Evolutionary conservation across 2,888 invertebrate species (phyloP), one percentile per base, ranked within the genome.

Genomic region (Papilio demoleus): DNA sequence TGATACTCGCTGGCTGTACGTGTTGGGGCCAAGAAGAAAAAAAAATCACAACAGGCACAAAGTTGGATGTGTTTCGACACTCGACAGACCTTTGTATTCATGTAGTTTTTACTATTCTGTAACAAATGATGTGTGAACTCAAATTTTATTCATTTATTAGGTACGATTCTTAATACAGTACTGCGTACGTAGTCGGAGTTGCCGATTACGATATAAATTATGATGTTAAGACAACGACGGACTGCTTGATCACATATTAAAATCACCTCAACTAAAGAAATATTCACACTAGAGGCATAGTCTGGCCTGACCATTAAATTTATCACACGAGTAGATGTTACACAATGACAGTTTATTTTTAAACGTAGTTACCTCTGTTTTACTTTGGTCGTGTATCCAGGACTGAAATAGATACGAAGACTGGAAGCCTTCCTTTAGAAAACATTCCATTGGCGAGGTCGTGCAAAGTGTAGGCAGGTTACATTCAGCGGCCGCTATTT

Each of bases 401-500:
- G 1, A 9, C 2, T 31, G 27, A 61, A 60, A 61, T 24, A 65
- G 42, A 56, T 27, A 65, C 60, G 59, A 53, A 61, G 61, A 53
- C 38, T 40, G 11, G 45, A 45, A 78, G 75, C 78, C 75, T 80
- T 80, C 75, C 67, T 72, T 74, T 74, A 80, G 76, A 80, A 81
- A 82, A 77, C 71, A 76, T 77, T 77, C 76, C 79, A 76, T 77
- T 76, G 76, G 76, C 77, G 75, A 56, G 75, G 68, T 71, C 77
- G 76, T 77, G 74, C 77, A 81, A 81, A 84, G 83, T 81, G 82
- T 81, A 80, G 81, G 79, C 82, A 80, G 80, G 84, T 82, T 81
- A 84, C 78, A 81, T 85, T 84, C 81, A 82, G 79, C 80, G 83
- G 82, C 81, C 81, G 84, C 86, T 88, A 89, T 90, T 90, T 90